Evolutionary conservation across 2,888 invertebrate genomes (phyloP).

Genomic region (Eupeodes latifasciatus): DNA sequence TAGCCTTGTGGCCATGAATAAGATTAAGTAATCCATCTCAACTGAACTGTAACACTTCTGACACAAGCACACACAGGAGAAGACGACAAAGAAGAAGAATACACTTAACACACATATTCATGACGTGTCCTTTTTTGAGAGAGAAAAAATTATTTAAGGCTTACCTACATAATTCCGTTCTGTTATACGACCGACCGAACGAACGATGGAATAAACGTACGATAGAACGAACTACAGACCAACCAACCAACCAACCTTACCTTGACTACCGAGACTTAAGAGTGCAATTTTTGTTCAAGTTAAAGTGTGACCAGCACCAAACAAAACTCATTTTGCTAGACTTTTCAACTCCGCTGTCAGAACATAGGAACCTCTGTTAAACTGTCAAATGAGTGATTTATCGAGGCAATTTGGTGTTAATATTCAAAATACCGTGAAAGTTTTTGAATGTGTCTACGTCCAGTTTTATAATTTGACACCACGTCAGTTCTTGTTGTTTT

Average conservation of each 20-base stretch:
- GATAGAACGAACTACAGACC: constrained; percentile 42
- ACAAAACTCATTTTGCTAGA: too few species aligned
- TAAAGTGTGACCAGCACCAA: constrained; percentile 7
- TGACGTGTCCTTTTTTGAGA: constrained; percentile 69
- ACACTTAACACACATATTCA: constrained; percentile 76
- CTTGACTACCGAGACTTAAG: constrained; percentile 62
- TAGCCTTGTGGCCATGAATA: constrained; percentile 70
- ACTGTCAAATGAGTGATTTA: too few species aligned
- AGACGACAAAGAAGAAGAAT: constrained; percentile 72
- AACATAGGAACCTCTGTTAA: too few species aligned
- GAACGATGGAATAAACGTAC: constrained; percentile 32
- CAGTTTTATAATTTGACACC: too few species aligned
- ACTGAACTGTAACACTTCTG: constrained; percentile 75
- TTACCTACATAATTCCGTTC: constrained; percentile 43
- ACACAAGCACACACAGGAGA: constrained; percentile 57
- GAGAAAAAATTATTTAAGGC: constrained; percentile 63
- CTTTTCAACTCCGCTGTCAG: too few species aligned
- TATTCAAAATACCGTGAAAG: too few species aligned
- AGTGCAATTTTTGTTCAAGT: constrained; percentile 47
- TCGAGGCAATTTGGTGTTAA: too few species aligned
- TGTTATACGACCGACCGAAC: constrained; percentile 53
- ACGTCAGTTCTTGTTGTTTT: too few species aligned
- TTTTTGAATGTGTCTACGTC: too few species aligned
- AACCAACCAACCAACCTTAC: constrained; percentile 68
- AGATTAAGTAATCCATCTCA: constrained; percentile 76